A percentile compares a stretch with the other conserved stretches of the same genome.
Evolutionary conservation across 2,797 vertebrate genomes (phyloP).

Genomic region (Pipistrellus kuhlii): DNA sequence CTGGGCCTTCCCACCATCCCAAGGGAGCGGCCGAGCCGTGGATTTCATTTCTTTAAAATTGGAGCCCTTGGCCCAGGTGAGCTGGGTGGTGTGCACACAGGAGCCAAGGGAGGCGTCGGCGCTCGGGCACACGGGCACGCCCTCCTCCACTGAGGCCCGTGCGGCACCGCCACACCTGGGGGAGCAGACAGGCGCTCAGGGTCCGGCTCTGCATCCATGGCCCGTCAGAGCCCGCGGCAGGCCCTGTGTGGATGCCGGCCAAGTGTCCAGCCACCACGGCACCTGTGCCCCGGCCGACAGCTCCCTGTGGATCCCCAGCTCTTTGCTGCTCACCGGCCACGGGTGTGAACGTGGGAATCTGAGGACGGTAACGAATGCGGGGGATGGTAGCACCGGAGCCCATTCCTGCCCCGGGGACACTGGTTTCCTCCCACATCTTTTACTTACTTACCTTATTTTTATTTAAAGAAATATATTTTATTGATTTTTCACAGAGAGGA

Average conservation of each 20-base stretch:
- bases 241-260: neutral
- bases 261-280: neutral
- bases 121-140: neutral
- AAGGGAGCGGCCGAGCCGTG: neutral
- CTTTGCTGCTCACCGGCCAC: neutral
- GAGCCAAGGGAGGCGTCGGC: neutral
- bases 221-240: neutral
- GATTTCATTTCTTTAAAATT: neutral
- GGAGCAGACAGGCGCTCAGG: neutral
- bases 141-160: too few relatives aligned
- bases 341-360: neutral
- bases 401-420: neutral
- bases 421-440: neutral
- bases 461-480: too few relatives aligned
- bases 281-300: too few relatives aligned
- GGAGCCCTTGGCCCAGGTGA: neutral
- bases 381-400: neutral
- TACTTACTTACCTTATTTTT: too few relatives aligned
- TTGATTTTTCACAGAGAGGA: too few relatives aligned
- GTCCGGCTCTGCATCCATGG: neutral
- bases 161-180: neutral
- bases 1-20: neutral
- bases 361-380: neutral
- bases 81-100: neutral
- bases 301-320: neutral